Conservation (phyloP, 1,140 invertebrate species). For the Eumeta japonica region DNA sequence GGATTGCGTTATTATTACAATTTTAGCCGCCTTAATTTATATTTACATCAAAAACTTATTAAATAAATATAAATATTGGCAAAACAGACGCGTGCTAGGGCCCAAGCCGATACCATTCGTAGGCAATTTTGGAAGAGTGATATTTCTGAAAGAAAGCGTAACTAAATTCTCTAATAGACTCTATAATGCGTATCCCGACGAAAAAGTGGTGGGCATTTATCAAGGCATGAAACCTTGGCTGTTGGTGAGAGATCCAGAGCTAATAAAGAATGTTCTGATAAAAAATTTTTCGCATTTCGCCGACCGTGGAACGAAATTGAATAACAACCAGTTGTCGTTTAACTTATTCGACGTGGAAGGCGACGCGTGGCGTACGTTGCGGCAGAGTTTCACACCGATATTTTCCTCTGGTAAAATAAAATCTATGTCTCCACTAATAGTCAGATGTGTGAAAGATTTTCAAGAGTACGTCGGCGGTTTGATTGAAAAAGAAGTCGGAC, state of each 20-base stretch:
- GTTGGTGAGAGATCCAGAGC: constrained; percentile 53
- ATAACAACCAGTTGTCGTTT: constrained; percentile 28
- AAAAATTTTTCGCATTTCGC: constrained; percentile 60
- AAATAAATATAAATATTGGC: constrained; percentile 11
- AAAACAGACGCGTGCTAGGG: constrained; percentile 7
- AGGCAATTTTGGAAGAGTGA: constrained; percentile 9
- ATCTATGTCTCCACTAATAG: constrained; percentile 46
- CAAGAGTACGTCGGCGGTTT: constrained; percentile 20
- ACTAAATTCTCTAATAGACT: constrained; percentile 7
- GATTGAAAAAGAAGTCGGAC: constrained; percentile 18
- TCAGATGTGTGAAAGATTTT: constrained; percentile 31
- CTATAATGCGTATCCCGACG: constrained; percentile 18
- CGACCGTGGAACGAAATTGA: constrained; percentile 28
- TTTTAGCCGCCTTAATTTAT: too few species aligned
- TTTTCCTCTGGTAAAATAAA: constrained; percentile 63
- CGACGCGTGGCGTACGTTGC: constrained; percentile 46
- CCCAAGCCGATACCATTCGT: constrained; percentile 7
- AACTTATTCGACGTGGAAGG: constrained; percentile 46
- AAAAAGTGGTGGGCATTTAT: constrained; percentile 38
- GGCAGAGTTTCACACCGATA: constrained; percentile 53
- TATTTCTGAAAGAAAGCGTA: constrained; percentile 5
- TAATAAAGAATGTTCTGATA: constrained; percentile 57
- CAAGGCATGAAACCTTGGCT: constrained; percentile 41
- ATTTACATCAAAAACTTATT: too few species aligned
- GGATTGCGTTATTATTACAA: too few species aligned